Percentiles rank a stretch among this genome's conserved stretches.
These are phyloP conservation scores for Eospalax fontanierii DNA, from an alignment of 2,797 vertebrate genomes.

Conservation along the genomic window DNA sequence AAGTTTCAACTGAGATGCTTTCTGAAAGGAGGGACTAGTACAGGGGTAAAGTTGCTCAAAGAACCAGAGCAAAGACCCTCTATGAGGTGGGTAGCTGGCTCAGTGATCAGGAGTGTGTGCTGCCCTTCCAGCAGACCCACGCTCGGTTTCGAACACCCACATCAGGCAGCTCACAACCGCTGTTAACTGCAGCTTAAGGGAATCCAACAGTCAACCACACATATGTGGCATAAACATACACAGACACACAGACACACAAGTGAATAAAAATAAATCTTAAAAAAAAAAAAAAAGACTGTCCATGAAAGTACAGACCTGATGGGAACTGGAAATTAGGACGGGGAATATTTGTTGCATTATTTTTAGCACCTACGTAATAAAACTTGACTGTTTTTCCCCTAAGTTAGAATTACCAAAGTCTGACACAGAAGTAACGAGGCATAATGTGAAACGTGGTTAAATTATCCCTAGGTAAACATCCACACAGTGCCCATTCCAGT, in stretches of 20 bases:
- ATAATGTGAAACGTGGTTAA: background rate
- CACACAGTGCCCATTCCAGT: background rate
- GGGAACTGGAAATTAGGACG: background rate
- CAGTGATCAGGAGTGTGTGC: too few species aligned
- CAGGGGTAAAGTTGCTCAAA: constrained; percentile 1
- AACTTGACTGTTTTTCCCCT: background rate
- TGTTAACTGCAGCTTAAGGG: too few species aligned
- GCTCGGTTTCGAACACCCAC: too few species aligned
- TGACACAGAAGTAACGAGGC: background rate
- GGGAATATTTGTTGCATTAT: background rate
- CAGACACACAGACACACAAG: too few species aligned
- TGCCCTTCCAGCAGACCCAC: too few species aligned
- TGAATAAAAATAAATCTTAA: too few species aligned
- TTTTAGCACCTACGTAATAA: constrained; percentile 5
- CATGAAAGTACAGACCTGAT: background rate
- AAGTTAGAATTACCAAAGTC: background rate
- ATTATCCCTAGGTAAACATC: background rate
- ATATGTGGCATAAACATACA: too few species aligned
- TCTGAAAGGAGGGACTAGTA: background rate
- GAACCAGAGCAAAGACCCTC: background rate
- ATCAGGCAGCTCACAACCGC: too few species aligned
- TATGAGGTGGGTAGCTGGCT: too few species aligned
- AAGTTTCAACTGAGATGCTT: background rate
- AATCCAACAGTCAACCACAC: too few species aligned
- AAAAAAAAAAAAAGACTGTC: background rate